phyloP scores from a whole-genome alignment of 2,797 vertebrate genomes.

The Smutsia temminckii region DNA sequence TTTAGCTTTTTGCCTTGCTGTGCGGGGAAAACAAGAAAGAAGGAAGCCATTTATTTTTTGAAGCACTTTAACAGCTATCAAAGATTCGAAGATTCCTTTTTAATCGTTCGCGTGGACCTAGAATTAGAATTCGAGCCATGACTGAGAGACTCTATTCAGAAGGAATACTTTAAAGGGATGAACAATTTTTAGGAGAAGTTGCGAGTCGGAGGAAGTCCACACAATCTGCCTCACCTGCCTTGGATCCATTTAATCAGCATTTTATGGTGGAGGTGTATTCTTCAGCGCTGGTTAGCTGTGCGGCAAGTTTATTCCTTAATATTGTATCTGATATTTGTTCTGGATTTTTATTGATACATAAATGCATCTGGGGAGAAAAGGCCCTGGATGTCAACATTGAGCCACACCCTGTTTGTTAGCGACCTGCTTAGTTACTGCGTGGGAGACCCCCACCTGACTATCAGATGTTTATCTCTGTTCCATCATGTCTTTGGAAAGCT shows the following conservation, averaged over 20 bases:
- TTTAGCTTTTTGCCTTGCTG: background rate
- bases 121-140: background rate
- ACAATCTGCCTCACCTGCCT: background rate
- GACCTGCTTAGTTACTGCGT: background rate
- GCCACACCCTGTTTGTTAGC: slow-evolving; percentile 6
- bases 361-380: background rate
- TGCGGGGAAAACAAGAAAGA: background rate
- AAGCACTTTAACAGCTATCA: background rate
- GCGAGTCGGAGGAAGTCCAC: background rate
- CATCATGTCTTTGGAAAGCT: slow-evolving; percentile 14
- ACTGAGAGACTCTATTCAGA: background rate
- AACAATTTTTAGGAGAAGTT: background rate
- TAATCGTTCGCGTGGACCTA: background rate
- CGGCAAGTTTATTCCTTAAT: background rate
- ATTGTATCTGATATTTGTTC: background rate
- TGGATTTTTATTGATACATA: background rate
- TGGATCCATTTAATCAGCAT: background rate
- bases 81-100: background rate
- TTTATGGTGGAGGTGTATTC: background rate
- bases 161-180: background rate
- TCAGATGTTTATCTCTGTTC: background rate
- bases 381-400: background rate
- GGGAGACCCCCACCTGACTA: background rate
- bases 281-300: background rate
- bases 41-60: background rate